Conservation (phyloP, 2,113 vertebrate species). For the Albula glossodonta region DNA sequence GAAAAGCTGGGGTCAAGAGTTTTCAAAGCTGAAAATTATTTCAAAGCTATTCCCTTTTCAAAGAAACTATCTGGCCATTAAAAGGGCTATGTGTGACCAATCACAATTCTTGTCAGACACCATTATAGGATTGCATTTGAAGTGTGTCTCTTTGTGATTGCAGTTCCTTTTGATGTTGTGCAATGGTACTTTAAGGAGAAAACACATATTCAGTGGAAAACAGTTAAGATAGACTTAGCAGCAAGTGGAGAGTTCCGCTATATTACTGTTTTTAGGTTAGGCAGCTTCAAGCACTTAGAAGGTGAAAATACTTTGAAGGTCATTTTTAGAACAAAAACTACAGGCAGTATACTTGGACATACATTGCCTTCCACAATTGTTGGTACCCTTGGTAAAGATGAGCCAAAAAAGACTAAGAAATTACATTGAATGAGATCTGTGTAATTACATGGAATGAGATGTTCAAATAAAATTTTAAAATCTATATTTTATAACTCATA, state of each 20-base stretch:
- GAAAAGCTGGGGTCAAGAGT: constrained; percentile 18
- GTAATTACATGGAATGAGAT: too few species aligned
- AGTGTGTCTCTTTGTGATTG: constrained; percentile 48
- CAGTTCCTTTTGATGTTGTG: constrained; percentile 59
- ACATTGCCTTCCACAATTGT: too few species aligned
- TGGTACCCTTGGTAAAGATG: too few species aligned
- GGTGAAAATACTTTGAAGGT: background rate
- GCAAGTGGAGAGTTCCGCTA: background rate
- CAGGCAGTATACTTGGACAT: too few species aligned
- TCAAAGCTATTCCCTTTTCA: constrained; percentile 48
- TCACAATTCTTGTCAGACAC: constrained; percentile 47
- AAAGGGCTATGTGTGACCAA: constrained; percentile 40
- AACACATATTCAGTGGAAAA: constrained; percentile 46
- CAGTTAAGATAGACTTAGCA: constrained; percentile 38
- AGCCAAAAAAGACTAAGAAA: too few species aligned
- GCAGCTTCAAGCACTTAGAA: background rate
- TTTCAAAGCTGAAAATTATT: constrained; percentile 13
- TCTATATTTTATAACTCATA: too few species aligned
- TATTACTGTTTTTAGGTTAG: background rate
- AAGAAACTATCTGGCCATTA: constrained; percentile 38
- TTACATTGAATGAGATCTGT: too few species aligned
- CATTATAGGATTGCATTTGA: constrained; percentile 24
- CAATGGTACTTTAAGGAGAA: constrained; percentile 50
- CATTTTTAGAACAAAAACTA: background rate
- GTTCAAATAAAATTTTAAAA: too few species aligned